Conservation (phyloP, 2,113 vertebrate genomes). For the Ariopsis seemanni region DNA sequence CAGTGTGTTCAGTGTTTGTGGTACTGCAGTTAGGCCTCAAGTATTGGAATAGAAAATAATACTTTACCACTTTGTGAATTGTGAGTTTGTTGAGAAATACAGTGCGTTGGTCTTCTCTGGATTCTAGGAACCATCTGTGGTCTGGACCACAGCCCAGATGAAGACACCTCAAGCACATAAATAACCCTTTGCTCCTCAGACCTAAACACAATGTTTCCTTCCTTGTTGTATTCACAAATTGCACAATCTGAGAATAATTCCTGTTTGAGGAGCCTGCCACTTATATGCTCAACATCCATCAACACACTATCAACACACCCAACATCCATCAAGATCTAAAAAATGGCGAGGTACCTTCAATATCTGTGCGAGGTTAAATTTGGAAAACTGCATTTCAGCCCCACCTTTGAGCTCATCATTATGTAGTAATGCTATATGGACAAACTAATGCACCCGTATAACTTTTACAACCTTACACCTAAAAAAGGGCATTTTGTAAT, state of each 20-base stretch:
- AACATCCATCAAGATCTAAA: not conserved
- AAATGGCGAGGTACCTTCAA: not conserved
- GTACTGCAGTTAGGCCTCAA: constrained; percentile 1
- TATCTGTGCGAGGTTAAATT: not conserved
- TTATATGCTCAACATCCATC: not conserved
- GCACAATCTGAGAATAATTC: not conserved
- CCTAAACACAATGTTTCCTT: not conserved
- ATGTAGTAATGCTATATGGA: not conserved
- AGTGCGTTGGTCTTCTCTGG: not conserved
- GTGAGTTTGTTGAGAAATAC: not conserved
- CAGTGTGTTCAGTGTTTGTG: constrained; percentile 18
- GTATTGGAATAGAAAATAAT: not conserved
- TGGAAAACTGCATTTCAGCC: not conserved
- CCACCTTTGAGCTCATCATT: not conserved
- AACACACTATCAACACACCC: not conserved
- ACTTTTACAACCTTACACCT: not conserved
- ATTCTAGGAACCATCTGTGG: not conserved
- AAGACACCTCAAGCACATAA: not conserved
- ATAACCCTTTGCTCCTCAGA: not conserved
- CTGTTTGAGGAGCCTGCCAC: not conserved
- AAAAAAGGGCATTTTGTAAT: not conserved
- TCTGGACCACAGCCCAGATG: not conserved
- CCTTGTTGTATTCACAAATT: not conserved
- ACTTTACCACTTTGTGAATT: not conserved
- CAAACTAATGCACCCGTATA: not conserved